Base-by-base conservation (phyloP, 2,797 vertebrate species). In the Lacerta agilis region DNA sequence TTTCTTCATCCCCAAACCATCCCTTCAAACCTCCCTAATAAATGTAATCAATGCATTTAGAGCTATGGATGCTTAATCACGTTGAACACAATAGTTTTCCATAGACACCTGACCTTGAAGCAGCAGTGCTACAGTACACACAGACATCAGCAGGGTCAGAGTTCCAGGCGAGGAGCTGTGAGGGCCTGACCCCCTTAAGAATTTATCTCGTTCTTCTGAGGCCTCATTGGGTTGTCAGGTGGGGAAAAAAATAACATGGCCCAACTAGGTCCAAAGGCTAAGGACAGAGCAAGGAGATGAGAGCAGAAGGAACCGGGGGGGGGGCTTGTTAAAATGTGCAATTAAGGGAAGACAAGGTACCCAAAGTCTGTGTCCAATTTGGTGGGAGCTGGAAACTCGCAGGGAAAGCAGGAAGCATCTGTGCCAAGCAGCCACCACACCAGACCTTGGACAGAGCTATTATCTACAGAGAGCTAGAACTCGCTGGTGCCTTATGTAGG, bases 1-100 rank as follows among this genome's bases (percentile, higher is more conserved):
- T 13, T 93, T 93, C 92, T 88, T 90, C 55, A 73, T 64, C 82
- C 81, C 10, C 90, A 81, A 92, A 23, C 29, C 58, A 5, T 10
- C 82, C 77, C 83, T 81, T 88, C 49, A 88, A 61, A 93, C 71
- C 82, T 79, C 82, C 88, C 33, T 41, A 88, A 90, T 89, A 66
- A 87, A 82, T 38, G 43, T 61, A 61, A 61, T 61, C 61, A 61
- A 61, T 61, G 61, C 5, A 45, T 76, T 84, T 88, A 91, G 87
- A 72, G 17, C 61, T 7, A 45, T 15, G 11, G 27, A 27, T 36
- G 58, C 17, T 78, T 61, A 87, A 88, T 85, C 67, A 90, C 93
- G 90, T 36, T 90, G 87, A 94, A 93, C 73, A 15, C 38, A 79
- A 61, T 0, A 0, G 89, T 92, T 92, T 87, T 64, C 36, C 8